Base-by-base conservation (phyloP, 2,888 invertebrate genomes). In the Lottia scabra region DNA sequence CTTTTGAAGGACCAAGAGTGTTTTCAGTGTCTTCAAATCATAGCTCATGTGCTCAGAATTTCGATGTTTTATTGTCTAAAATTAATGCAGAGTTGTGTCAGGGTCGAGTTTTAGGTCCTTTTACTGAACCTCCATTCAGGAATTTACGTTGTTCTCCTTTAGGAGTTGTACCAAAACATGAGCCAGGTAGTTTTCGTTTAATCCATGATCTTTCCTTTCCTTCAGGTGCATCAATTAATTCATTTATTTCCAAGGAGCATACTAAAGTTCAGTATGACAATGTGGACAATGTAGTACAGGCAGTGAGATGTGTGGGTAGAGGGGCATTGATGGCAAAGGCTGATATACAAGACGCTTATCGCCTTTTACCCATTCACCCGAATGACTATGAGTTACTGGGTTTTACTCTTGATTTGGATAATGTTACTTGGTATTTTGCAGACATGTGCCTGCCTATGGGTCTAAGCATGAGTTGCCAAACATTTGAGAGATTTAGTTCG, bases 391-490 rank as follows among this genome's bases (percentile, higher is more conserved):
- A 67, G n/a, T 19, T 67, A 10, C 27, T 67, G 15, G 67, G 67
- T 19, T 56, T 56, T 56, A 56, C 48, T 19, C 16, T 56, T 56
- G 8, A 48, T 16, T n/a, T 67, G 38, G 13, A 43, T n/a, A 44
- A 44, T 67, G 16, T 23, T 16, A n/a, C 13, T 19, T 45, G 4
- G 4, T 67, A 45, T 27, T 67, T 45, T 45, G 27, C 19, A 12
- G 67, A 67, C 46, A 67, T 45, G 27, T 67, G 45, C 46, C n/a
- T 67, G 10, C 67, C 67, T 6, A 13, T 43, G 44, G 67, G 67
- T 23, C 15, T 2, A 10, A 45, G 45, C 44, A 26, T 26, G 1
- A 46, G 46, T 15, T 67, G 67, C 23, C 45, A 46, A 5, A 46
- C 16, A 2, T 46, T 67, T 13, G 67, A 67, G 46, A 5, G 23